These are phyloP conservation scores for Alligator mississippiensis DNA, from an alignment of 2,113 vertebrate genomes.

Conservation along the genomic window DNA sequence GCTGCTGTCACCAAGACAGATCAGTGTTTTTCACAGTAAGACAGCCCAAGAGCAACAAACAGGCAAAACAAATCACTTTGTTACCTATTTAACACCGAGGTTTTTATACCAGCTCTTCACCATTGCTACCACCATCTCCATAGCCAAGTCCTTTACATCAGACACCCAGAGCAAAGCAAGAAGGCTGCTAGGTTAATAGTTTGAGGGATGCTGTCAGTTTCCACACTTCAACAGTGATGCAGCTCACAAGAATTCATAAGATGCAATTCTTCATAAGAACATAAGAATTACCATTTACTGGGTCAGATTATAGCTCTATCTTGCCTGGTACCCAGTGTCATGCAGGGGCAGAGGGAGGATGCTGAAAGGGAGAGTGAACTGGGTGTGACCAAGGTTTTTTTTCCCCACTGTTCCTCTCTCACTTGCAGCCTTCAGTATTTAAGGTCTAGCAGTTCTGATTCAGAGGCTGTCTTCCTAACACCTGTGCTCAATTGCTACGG, in stretches of 20 bases:
- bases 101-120: background rate
- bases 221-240: constrained; percentile 21
- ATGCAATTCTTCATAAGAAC: too few relatives aligned
- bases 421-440: too few relatives aligned
- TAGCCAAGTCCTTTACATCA: background rate
- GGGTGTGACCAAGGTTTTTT: too few relatives aligned
- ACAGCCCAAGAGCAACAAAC: background rate
- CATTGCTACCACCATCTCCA: background rate
- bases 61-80: constrained; percentile 21
- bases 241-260: background rate
- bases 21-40: background rate
- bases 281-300: too few relatives aligned
- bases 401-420: too few relatives aligned
- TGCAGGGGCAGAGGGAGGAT: too few relatives aligned
- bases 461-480: too few relatives aligned
- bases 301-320: too few relatives aligned
- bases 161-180: background rate
- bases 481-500: too few relatives aligned
- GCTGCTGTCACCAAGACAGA: constrained; percentile 2
- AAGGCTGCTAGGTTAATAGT: background rate
- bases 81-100: background rate
- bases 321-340: too few relatives aligned
- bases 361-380: too few relatives aligned
- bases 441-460: too few relatives aligned
- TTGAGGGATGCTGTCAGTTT: background rate